phyloP scores from a whole-genome alignment of 2,888 invertebrate genomes.

The Xylophagus ater region DNA sequence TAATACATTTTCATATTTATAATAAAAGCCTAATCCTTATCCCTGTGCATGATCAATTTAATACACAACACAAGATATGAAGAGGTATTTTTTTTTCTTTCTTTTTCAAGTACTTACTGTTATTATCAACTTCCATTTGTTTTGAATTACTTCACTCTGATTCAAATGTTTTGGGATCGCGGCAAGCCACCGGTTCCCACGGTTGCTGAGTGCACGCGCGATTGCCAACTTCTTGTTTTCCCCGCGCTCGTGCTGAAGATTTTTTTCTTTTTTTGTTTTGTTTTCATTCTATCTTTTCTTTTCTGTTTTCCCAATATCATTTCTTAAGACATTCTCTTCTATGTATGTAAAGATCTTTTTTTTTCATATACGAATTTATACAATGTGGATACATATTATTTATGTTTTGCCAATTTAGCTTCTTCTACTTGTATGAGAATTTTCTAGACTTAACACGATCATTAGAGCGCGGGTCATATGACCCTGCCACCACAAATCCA shows the following conservation, averaged over 20 bases:
- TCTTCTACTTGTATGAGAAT: no score
- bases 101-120: slow-evolving; percentile 1
- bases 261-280: slow-evolving; percentile 9
- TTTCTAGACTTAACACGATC: no score
- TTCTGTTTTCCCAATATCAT: slow-evolving; percentile 5
- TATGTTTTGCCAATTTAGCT: no score
- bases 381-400: no score
- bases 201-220: slow-evolving; percentile 26
- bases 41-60: not conserved
- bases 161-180: slow-evolving; percentile 28
- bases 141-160: slow-evolving; percentile 2
- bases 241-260: slow-evolving; percentile 9
- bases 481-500: no score
- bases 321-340: no score
- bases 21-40: slow-evolving; percentile 7
- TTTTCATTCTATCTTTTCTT: not conserved
- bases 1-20: no score
- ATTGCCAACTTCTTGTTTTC: slow-evolving; percentile 14
- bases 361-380: no score
- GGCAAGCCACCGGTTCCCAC: slow-evolving; percentile 28
- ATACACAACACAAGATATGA: slow-evolving; percentile 2
- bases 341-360: no score
- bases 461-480: no score
- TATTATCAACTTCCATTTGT: not conserved
- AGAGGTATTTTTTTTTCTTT: slow-evolving; percentile 1